Evolutionary conservation across 2,888 invertebrate genomes (phyloP), one percentile per base, ranked within the genome.

Genomic region (Thera obeliscata): DNA sequence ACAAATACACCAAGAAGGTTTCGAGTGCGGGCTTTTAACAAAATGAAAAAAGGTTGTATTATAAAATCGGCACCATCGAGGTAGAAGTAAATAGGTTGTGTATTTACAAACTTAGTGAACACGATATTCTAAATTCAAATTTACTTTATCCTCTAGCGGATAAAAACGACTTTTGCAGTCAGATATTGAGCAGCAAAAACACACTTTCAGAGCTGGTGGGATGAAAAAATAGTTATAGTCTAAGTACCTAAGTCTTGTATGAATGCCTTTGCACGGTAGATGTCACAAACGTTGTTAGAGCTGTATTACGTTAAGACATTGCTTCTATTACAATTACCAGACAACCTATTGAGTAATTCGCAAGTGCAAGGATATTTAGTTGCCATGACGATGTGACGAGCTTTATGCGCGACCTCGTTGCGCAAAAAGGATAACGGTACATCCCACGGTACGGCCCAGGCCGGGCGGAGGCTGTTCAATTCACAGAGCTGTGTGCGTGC

Each of bases 341-440:
- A 22, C 22, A 22, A 22, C 22, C 22, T 52, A 66, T 81, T 81
- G 71, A 76, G 71, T 77, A 80, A 80, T 75, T 72, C 68, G 67
- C 72, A 71, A 69, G 76, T 77, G 78, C 78, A 81, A 84, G 83
- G 84, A 83, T 82, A 84, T 81, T 78, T 78, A 75, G 82, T 85
- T 83, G 81, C 81, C 78, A 81, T 78, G 79, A 79, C 81, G 81
- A 81, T 84, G 77, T 79, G 79, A 81, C 84, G 82, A 84, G 84
- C 81, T 83, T 86, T 81, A 85, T 80, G 75, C 75, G 74, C 82
- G 89, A 85, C 89, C 89, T 85, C 82, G 81, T 89, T 89, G 82
- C 83, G 84, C 85, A 85, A 87, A 89, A 86, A 80, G 76, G 86
- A 84, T 90, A 92, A 91, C 56, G 56, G 56, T 90, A 89, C 22